These are phyloP conservation scores for Leptura quadrifasciata DNA, from an alignment of 2,888 invertebrate species.

Conservation along the genomic window DNA sequence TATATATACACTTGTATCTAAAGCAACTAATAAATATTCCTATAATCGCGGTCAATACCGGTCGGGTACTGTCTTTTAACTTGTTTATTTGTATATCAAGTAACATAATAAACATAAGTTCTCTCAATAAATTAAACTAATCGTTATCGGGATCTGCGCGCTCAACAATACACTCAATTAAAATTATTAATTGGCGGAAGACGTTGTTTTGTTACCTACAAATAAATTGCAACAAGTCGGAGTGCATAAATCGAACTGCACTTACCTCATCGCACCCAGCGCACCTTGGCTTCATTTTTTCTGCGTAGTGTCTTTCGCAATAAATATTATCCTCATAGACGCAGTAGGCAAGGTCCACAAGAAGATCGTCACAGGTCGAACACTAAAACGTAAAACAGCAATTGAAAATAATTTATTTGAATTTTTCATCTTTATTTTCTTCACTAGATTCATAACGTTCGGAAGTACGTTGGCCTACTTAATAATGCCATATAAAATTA, in stretches of 20 bases:
- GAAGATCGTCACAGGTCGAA: slow-evolving; percentile 89
- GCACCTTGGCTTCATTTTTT: slow-evolving; percentile 95
- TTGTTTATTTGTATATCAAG: background rate
- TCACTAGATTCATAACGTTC: too few species aligned
- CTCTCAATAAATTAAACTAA: background rate
- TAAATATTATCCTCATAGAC: slow-evolving; percentile 90
- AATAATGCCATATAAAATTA: too few species aligned
- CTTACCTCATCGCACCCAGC: slow-evolving; percentile 98
- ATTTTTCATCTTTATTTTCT: too few species aligned
- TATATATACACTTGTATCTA: background rate
- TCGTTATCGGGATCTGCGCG: background rate
- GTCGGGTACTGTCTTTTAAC: background rate
- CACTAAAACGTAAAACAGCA: slow-evolving; percentile 75
- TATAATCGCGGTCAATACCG: background rate
- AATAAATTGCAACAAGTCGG: slow-evolving; percentile 30
- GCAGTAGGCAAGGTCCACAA: slow-evolving; percentile 98
- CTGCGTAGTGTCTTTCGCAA: slow-evolving; percentile 97
- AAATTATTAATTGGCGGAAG: slow-evolving; percentile 22
- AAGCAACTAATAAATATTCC: background rate
- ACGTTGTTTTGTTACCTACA: slow-evolving; percentile 15
- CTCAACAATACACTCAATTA: background rate
- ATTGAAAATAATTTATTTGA: background rate
- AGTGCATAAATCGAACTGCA: slow-evolving; percentile 53
- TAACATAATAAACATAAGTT: background rate
- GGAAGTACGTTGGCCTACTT: too few species aligned